Base-by-base conservation (phyloP, 2,888 invertebrate genomes). In the Leptopilina drosophilae region DNA sequence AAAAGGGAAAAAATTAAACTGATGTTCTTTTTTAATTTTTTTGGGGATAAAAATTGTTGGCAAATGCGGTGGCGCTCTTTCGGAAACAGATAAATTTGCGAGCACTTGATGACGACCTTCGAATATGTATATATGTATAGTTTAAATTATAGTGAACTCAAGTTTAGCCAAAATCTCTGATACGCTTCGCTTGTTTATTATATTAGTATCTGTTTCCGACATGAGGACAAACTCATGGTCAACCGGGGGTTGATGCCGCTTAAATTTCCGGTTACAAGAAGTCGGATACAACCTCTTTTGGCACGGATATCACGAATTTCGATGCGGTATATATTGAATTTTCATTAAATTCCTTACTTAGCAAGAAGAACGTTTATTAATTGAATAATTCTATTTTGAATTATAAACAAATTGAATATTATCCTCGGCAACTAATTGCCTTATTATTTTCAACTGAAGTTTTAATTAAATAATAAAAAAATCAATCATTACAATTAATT, bases 241-340 rank as follows among this genome's bases (percentile, higher is more conserved):
- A 73, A 26, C 56, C 14, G 5, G n/a, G 33, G 11, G 73, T 11
- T 33, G 33, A 73, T 56, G 56, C 53, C 53, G 56, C 53, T 40
- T 53, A 40, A 56, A 73, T 73, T 73, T 56, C 56, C 73, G 73
- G 73, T 73, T 53, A 9, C 40, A 73, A 73, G 73, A 73, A 73
- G 56, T 14, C 15, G n/a, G 15, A 56, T 56, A 73, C 56, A 73
- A 53, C 26, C n/a, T 5, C 56, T 73, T 26, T 20, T 73, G 73
- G 73, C 73, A 73, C 56, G 33, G 33, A 7, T 73, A 33, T 56
- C 73, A 53, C 56, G 2, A n/a, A 14, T 73, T 56, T 56, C 11
- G 14, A 56, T 73, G 49, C 53, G 26, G 56, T 56, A 14, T 53
- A 6, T 40, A n/a, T 20, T 49, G 42, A 42, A 42, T 67, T 20